These are phyloP conservation scores for Dolichopus griseipennis DNA, from an alignment of 2,888 invertebrate species.

Conservation along the genomic window DNA sequence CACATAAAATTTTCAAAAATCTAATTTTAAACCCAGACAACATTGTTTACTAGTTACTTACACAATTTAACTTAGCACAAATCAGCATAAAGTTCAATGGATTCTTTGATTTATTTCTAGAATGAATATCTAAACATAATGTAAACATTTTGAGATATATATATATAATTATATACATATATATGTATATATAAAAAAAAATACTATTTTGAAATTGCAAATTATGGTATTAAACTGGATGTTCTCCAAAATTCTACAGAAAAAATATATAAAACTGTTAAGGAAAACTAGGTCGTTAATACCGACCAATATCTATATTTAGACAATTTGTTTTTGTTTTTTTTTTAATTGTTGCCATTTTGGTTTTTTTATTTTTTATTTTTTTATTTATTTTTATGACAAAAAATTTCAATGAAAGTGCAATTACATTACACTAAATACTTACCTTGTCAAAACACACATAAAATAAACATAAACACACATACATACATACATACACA, in stretches of 20 bases:
- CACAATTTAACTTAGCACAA: too few relatives aligned
- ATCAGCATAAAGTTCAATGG: too few relatives aligned
- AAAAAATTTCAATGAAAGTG: not conserved
- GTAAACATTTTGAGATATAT: too few relatives aligned
- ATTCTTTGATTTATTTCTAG: too few relatives aligned
- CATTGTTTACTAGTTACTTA: too few relatives aligned
- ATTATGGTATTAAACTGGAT: not conserved
- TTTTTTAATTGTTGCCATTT: not conserved
- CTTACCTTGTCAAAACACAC: not conserved
- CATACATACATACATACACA: not conserved
- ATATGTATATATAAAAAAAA: too few relatives aligned
- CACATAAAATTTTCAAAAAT: too few relatives aligned
- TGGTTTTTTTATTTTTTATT: not conserved
- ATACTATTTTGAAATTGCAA: too few relatives aligned
- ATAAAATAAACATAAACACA: not conserved
- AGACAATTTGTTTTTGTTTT: not conserved
- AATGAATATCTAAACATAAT: too few relatives aligned
- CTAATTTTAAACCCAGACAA: too few relatives aligned
- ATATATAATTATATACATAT: too few relatives aligned
- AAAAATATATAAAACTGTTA: not conserved
- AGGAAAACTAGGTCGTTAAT: constrained; percentile 1
- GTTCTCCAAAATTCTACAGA: not conserved
- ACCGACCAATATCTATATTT: not conserved
- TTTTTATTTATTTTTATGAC: not conserved
- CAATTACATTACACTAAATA: not conserved